Base-by-base conservation (phyloP, 1,140 invertebrate species). In the Penaeus indicus region DNA sequence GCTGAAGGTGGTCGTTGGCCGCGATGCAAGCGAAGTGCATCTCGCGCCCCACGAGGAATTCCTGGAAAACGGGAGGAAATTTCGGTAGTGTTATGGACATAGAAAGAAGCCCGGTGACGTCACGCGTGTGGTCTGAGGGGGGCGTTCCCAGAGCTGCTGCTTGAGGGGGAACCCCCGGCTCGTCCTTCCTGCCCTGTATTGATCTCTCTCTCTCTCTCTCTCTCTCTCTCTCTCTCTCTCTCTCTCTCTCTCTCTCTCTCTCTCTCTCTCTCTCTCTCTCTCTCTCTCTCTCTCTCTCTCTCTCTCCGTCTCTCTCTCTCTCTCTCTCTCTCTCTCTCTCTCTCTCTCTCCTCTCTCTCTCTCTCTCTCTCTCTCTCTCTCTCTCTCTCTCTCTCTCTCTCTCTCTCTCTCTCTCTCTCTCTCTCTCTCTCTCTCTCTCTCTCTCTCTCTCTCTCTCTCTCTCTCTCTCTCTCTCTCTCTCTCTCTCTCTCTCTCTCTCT, bases 221-320 rank as follows among this genome's bases (percentile, higher is more conserved):
- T 42, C 75, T 78, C 75, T 78, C 75, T 78, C 75, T 78, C 75
- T 78, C 75, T 32, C 25, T 32, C 75, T 78, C 75, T 78, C 25
- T 38, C 21, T 42, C 75, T 22, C 25, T 78, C 75, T 38, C 32
- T 78, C 7, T 21, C 21, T 78, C 75, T 78, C 75, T n/a, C 75
- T 78, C 75, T 78, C 75, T 78, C 75, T 78, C 75, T 78, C 75
- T 78, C 75, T 78, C 75, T 78, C 75, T 78, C 75, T 78, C 75
- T 78, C 27, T 78, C 75, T 32, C 42, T 10, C 81, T 32, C 79
- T 47, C 61, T 69, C 32, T 25, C 10, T 69, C 82, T 22, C 61
- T 47, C 38, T 62, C 38, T 27, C 61, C 61, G 38, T 32, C 61
- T 21, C 27, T 47, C 32, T 25, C 10, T n/a, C 54, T 47, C 69